Percentiles rank a stretch among this genome's conserved stretches.
Conservation (phyloP, 2,797 vertebrate species). For the Enteromius treurensis region DNA sequence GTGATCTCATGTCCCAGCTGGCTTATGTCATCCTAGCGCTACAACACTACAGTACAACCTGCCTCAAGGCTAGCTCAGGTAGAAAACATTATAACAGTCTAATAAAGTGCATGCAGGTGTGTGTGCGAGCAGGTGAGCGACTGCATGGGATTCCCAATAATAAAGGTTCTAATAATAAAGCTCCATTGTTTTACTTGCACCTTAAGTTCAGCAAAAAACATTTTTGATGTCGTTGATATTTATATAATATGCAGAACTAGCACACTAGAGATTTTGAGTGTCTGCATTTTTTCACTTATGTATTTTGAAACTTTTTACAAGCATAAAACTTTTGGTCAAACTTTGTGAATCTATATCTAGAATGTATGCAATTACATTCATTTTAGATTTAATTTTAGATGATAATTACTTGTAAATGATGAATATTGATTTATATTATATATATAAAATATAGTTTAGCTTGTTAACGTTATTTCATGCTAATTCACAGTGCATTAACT, state of each 20-base stretch:
- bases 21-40: conserved; percentile 49
- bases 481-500: no score
- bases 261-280: neutral
- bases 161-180: neutral
- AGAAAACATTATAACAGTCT: conserved; percentile 31
- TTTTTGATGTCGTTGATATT: conserved; percentile 16
- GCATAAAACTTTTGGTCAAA: neutral
- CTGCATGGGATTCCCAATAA: neutral
- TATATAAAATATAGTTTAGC: no score
- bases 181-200: neutral
- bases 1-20: conserved; percentile 62
- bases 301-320: neutral
- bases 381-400: neutral
- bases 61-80: conserved; percentile 41
- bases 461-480: no score
- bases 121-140: conserved; percentile 44
- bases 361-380: neutral
- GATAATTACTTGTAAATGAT: neutral
- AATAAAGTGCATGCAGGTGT: conserved; percentile 43
- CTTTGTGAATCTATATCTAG: neutral
- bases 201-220: neutral
- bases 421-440: neutral
- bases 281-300: neutral
- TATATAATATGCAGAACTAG: neutral
- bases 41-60: conserved; percentile 57